These are phyloP conservation scores for Trachops cirrhosus DNA, from an alignment of 2,797 vertebrate species.

Conservation along the genomic window DNA sequence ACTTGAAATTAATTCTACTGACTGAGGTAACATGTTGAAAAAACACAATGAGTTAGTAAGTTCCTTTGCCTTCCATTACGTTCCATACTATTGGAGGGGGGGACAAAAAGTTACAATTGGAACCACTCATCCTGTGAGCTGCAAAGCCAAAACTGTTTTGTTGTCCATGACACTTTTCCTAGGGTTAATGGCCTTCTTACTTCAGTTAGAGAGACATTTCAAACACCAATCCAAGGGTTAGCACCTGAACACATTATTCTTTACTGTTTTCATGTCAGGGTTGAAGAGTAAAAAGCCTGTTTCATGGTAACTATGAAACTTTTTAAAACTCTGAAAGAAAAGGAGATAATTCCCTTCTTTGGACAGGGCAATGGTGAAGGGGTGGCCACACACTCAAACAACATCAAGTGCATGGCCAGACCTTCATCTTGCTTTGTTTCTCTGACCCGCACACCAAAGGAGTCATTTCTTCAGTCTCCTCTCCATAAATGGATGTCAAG, in stretches of 20 bases:
- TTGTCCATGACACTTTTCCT: conserved; percentile 17
- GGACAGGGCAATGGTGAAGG: background rate
- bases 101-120: background rate
- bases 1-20: conserved; percentile 46
- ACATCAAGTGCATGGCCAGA: background rate
- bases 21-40: conserved; percentile 40
- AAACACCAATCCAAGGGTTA: conserved; percentile 29
- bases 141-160: conserved; percentile 1
- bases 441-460: background rate
- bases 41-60: background rate
- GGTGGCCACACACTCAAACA: background rate
- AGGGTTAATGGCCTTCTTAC: conserved; percentile 25
- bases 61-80: conserved; percentile 2
- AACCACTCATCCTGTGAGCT: conserved; percentile 16
- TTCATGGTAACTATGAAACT: background rate
- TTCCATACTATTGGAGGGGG: background rate
- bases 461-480: background rate
- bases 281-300: background rate
- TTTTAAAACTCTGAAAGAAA: conserved; percentile 31
- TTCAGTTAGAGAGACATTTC: conserved; percentile 47
- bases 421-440: background rate
- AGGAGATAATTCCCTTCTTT: background rate
- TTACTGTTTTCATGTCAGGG: background rate
- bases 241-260: background rate
- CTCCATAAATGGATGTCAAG: background rate